Evolutionary conservation across 2,797 vertebrate genomes (phyloP), one percentile per base, ranked within the genome.

Genomic region (Paedocypris micromegethes): DNA sequence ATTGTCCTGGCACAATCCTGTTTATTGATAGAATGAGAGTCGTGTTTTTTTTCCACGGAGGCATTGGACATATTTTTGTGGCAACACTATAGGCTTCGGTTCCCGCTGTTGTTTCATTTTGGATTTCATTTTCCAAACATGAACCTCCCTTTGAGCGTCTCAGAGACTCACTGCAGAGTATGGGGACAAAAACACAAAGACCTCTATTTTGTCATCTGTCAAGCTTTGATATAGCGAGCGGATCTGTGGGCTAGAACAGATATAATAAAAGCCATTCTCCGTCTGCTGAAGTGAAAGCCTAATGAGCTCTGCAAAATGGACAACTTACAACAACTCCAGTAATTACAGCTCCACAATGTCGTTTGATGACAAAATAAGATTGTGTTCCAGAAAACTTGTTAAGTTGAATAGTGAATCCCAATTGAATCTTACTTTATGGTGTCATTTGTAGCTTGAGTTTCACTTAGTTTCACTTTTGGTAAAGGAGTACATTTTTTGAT

Each of bases 161-260:
- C 5, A 58, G 46, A 59, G 69, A 54, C 46, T 45, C 40, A 65
- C 65, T 66, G 74, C 70, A 52, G 72, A 63, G 54, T 23, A 7
- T 60, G 70, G 44, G 52, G 51, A 38, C 69, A 68, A 62, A 66
- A 57, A 62, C 65, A 66, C 58, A 40, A 60, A 66, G 6, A 52
- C 65, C 59, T 56, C 52, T 63, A 59, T 63, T 71, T 64, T 50
- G 50, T 72, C 67, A 77, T 77, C 75, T 73, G 75, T 73, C 67
- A 64, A 56, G 63, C 72, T 72, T 79, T 75, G 69, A 70, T 68
- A 66, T 45, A 9, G 40, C 7, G 23, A 74, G 64, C 66, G 73
- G 67, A 77, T 77, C 64, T 68, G 47, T 7, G 59, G 42, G 58
- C 51, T 59, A 59, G 8, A 58, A 50, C 50, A 60, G 62, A 68